phyloP scores from a whole-genome alignment of 2,113 vertebrate species.

The Hassar affinis region DNA sequence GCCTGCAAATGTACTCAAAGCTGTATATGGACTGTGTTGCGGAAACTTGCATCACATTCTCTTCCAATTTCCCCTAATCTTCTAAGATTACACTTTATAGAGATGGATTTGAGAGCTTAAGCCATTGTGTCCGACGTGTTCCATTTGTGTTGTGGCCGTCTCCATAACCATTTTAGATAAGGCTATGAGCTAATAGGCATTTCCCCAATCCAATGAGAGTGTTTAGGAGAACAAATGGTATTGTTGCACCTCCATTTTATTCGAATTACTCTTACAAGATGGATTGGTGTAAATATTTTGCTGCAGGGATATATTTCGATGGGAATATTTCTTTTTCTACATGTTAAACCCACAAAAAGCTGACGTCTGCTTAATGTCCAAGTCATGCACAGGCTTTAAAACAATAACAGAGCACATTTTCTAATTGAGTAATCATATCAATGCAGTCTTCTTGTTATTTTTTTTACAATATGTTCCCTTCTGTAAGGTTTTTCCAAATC shows the following conservation, averaged over 20 bases:
- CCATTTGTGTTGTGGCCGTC: constrained; percentile 26
- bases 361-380: background rate
- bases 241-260: constrained; percentile 26
- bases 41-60: constrained; percentile 43
- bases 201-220: constrained; percentile 35
- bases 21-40: constrained; percentile 46
- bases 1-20: constrained; percentile 48
- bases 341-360: background rate
- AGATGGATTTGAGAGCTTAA: constrained; percentile 41
- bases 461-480: background rate
- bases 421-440: background rate
- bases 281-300: constrained; percentile 16
- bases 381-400: background rate
- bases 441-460: background rate
- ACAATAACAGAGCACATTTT: background rate
- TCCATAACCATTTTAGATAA: constrained; percentile 49
- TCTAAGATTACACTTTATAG: constrained; percentile 46
- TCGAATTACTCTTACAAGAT: constrained; percentile 28
- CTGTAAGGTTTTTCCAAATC: background rate
- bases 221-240: constrained; percentile 33
- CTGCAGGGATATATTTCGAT: constrained; percentile 9
- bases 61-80: constrained; percentile 44
- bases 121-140: constrained; percentile 40
- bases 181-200: constrained; percentile 35
- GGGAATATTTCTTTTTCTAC: background rate